phyloP scores from a whole-genome alignment of 2,113 vertebrate species.

The Phylloscopus trochilus region DNA sequence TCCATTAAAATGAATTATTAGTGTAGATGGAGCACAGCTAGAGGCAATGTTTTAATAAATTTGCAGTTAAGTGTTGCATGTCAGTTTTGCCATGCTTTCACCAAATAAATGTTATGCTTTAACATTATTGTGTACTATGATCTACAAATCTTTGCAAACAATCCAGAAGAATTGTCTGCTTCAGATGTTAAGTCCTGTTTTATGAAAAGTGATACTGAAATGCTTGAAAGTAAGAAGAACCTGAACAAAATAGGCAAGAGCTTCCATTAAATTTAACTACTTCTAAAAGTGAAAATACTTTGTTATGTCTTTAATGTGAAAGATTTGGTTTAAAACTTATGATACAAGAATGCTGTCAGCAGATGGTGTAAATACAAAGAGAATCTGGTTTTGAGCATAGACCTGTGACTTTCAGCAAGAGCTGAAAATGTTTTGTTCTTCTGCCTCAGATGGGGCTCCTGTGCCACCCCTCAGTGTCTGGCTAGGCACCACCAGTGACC shows the following conservation, averaged over 20 bases:
- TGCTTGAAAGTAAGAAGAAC: neutral
- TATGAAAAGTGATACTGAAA: neutral
- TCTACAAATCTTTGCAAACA: neutral
- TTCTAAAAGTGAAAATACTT: neutral
- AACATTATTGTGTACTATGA: neutral
- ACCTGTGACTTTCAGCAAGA: neutral
- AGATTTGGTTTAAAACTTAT: neutral
- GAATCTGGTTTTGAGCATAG: neutral
- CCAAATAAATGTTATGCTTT: neutral
- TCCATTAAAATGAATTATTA: neutral
- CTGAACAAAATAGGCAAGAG: neutral
- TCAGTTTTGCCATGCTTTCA: neutral
- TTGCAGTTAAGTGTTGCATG: neutral
- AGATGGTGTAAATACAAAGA: neutral
- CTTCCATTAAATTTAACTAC: neutral
- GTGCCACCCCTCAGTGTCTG: neutral
- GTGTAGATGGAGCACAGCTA: neutral
- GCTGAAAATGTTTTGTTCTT: neutral
- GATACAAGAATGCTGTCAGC: neutral
- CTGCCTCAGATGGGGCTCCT: accelerated
- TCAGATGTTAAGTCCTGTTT: neutral
- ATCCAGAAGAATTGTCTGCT: neutral
- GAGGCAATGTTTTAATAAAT: neutral
- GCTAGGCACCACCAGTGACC: neutral
- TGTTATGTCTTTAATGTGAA: neutral